A percentile compares a stretch with the other conserved stretches of the same genome.
Evolutionary conservation across 2,113 vertebrate species (phyloP).

Genomic region (Crotophaga sulcirostris): DNA sequence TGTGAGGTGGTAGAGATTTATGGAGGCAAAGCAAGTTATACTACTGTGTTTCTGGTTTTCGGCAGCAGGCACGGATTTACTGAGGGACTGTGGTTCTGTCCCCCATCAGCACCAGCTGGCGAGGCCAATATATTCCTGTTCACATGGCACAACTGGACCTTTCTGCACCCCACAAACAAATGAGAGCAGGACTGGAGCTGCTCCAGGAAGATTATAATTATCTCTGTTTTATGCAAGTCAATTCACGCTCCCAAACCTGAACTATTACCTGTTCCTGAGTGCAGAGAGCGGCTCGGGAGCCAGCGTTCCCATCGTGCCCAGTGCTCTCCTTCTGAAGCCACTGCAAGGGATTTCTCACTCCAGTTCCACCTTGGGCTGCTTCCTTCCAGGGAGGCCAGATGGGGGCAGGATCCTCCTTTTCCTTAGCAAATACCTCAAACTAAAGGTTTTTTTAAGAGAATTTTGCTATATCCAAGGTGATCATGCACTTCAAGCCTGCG

Average conservation of each 20-base stretch:
- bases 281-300: accelerated
- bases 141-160: not conserved
- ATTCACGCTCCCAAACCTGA: not conserved
- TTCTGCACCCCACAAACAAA: not conserved
- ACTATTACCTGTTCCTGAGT: accelerated
- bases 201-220: not conserved
- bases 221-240: not conserved
- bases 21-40: not conserved
- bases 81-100: not conserved
- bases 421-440: not conserved
- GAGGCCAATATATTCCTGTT: not conserved
- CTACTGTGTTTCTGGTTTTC: not conserved
- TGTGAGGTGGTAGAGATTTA: not conserved
- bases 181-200: accelerated
- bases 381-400: not conserved
- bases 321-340: accelerated
- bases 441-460: not conserved
- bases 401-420: slow-evolving; percentile 42
- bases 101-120: not conserved
- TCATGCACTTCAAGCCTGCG: accelerated
- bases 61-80: not conserved
- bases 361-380: not conserved
- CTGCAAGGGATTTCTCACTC: not conserved
- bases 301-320: not conserved
- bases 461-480: not conserved